phyloP scores from a whole-genome alignment of 2,888 invertebrate genomes.

The Dynastes grantii region DNA sequence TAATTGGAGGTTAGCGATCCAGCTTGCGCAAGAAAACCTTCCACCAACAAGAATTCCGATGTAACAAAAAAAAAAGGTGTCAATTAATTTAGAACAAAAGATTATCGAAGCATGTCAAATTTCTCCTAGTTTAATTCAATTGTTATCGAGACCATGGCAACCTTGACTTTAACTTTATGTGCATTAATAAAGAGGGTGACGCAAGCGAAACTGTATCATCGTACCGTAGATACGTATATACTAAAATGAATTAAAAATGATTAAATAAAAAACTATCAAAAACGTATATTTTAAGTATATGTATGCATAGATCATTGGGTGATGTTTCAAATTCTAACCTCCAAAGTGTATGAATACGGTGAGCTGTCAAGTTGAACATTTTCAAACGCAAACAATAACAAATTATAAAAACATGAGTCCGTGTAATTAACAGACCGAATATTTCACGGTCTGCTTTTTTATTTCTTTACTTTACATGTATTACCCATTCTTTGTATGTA shows the following conservation, averaged over 20 bases:
- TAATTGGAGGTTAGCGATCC: neutral
- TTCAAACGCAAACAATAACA: slow-evolving; percentile 49
- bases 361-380: slow-evolving; percentile 16
- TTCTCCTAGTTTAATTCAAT: slow-evolving; percentile 38
- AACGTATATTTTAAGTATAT: neutral
- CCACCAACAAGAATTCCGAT: neutral
- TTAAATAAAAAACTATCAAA: neutral
- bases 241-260: slow-evolving; percentile 2
- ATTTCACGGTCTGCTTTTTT: slow-evolving; percentile 16
- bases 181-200: slow-evolving; percentile 39
- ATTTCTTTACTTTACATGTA: neutral
- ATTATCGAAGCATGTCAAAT: slow-evolving; percentile 36
- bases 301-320: slow-evolving; percentile 26
- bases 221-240: neutral
- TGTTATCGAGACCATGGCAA: slow-evolving; percentile 40
- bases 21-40: neutral
- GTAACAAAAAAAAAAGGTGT: slow-evolving; percentile 7
- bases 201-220: slow-evolving; percentile 9
- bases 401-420: slow-evolving; percentile 48
- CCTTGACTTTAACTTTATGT: slow-evolving; percentile 49
- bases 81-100: slow-evolving; percentile 13
- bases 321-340: slow-evolving; percentile 5
- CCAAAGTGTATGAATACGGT: neutral
- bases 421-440: slow-evolving; percentile 55
- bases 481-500: slow-evolving; percentile 9